Base-by-base conservation (phyloP, 1,140 invertebrate species). In the Eubasilissa regina region DNA sequence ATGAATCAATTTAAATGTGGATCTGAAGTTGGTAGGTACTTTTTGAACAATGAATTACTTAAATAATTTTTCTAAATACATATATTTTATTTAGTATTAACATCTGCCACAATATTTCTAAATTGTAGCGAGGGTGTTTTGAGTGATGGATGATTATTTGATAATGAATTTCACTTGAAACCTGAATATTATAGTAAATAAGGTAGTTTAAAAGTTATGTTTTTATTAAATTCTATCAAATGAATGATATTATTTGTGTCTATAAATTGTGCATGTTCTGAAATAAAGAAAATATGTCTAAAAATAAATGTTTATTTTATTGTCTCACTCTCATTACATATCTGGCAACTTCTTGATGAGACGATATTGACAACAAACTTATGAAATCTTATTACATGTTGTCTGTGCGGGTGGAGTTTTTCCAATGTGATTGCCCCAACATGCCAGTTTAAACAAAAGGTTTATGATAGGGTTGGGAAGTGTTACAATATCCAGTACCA, bases 141-240 rank as follows among this genome's bases (percentile, higher is more conserved):
- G 48, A 15, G 11, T 13, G 48, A 13, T 51, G 11, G 11, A 51
- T 51, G n/a, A 51, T 51, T 51, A 15, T 51, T 15, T 51, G 48
- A 51, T 13, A 12, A 51, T 51, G 11, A 51, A 51, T 13, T 51
- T 15, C 11, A 12, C 11, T 51, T 15, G n/a, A 13, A 51, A 13
- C 48, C n/a, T 51, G 11, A 51, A 51, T 51, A 51, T 60, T 60
- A 25, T 60, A 19, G 10, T 17, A 19, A n/a, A 15, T 60, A 19
- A 60, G 56, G 11, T 60, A 60, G 3, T 60, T 25, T 19, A 60
- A 19, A 15, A 60, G 56, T 60, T 60, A 60, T 60, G 56, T 60
- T 60, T 60, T 60, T 60, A 60, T 60, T 17, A 19, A 60, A 60
- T 60, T 60, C 56, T 60, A 60, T 60, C 13, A 17, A 25, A 60